These are phyloP conservation scores for Platorchestia sp. DNA, from an alignment of 1,140 invertebrate genomes.

Conservation along the genomic window DNA sequence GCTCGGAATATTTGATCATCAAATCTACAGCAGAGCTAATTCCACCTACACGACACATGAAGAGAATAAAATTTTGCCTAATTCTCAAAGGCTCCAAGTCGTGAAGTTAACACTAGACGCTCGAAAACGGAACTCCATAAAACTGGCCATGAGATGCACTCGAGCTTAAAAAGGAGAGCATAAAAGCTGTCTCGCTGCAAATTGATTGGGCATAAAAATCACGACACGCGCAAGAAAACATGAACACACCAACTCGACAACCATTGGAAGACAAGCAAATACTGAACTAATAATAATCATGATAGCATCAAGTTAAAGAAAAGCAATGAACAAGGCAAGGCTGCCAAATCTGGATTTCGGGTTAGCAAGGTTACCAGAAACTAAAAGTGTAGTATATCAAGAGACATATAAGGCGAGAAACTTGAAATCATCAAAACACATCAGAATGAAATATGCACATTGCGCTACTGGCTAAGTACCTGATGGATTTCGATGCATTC, in stretches of 20 bases:
- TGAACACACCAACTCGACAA: neutral
- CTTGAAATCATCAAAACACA: neutral
- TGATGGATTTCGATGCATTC: neutral
- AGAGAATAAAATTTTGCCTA: no score
- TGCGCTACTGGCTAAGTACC: neutral
- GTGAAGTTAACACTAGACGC: neutral
- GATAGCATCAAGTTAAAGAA: neutral
- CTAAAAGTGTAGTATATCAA: neutral
- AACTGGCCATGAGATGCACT: neutral
- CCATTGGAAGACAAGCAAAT: neutral
- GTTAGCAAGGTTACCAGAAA: neutral
- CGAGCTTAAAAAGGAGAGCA: neutral
- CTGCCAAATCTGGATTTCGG: neutral
- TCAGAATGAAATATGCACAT: neutral
- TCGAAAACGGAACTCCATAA: neutral
- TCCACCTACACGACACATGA: no score
- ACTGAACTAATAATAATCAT: neutral
- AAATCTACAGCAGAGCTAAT: no score
- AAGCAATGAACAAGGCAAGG: neutral
- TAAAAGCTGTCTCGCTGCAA: neutral
- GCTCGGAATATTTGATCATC: no score
- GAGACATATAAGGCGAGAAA: no score
- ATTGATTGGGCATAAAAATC: neutral
- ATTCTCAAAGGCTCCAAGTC: no score
- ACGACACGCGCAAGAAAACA: neutral